phyloP scores from a whole-genome alignment of 2,888 invertebrate species.

The Myopa tessellatipennis region DNA sequence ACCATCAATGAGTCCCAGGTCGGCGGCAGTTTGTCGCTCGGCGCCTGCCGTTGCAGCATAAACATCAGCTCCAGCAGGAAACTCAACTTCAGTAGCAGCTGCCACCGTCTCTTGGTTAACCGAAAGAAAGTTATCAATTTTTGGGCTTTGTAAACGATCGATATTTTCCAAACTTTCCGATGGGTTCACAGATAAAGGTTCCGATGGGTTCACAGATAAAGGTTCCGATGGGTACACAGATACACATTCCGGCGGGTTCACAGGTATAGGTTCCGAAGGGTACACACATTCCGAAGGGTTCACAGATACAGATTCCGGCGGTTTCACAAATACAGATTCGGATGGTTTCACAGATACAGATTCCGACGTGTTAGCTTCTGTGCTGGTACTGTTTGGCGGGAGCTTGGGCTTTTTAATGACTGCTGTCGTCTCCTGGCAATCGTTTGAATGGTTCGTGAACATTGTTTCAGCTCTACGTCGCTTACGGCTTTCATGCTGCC shows the following conservation, averaged over 20 bases:
- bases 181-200: neutral
- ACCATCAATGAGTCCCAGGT: slow-evolving; percentile 24
- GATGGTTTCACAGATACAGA: neutral
- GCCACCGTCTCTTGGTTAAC: neutral
- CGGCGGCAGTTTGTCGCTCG: slow-evolving; percentile 20
- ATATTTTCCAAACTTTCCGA: too few species aligned
- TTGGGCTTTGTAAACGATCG: too few species aligned
- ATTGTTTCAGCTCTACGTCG: neutral
- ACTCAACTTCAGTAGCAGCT: neutral
- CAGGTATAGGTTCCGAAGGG: neutral
- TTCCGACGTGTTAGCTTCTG: neutral
- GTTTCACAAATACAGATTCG: neutral
- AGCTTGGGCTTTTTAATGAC: slow-evolving; percentile 11
- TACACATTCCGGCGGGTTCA: neutral
- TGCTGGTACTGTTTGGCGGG: neutral
- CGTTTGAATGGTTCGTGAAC: neutral
- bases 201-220: neutral
- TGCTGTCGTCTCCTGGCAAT: neutral
- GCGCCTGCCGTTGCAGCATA: slow-evolving; percentile 13
- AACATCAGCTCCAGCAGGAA: slow-evolving; percentile 1
- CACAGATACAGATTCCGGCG: neutral
- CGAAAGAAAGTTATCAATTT: neutral
- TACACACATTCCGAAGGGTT: neutral
- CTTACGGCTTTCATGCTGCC: neutral
- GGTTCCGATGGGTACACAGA: neutral